Base-by-base conservation (phyloP, 2,888 invertebrate species). In the Trissonchulus sp. region DNA sequence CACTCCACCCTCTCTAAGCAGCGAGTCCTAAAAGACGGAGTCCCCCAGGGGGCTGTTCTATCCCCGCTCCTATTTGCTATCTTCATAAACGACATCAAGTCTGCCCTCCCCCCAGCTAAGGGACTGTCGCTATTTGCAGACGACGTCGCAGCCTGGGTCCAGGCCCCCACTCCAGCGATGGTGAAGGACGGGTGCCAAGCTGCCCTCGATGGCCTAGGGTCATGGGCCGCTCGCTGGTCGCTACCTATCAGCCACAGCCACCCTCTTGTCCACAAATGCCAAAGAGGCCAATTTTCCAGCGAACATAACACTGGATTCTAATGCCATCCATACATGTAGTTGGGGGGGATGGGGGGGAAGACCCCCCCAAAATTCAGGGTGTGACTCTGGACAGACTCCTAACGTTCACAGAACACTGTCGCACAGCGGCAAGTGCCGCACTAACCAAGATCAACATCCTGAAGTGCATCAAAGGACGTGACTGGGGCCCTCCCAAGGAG, bases 251-350 rank as follows among this genome's bases (percentile, higher is more conserved):
- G n/a, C 18, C n/a, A 60, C n/a, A 18, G 60, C n/a, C 18, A 60
- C 60, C 60, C n/a, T 60, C 60, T 60, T 60, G 18, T 60, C 60
- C 18, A 60, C 60, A 23, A 23, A 18, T 23, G n/a, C 60, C 18
- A 60, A 60, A 60, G 60, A 60, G 18, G 60, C 60, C n/a, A 60
- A 60, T n/a, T n/a, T n/a, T n/a, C n/a, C n/a, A n/a, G n/a, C n/a
- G n/a, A n/a, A n/a, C n/a, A n/a, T n/a, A n/a, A n/a, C n/a, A n/a
- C n/a, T n/a, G n/a, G n/a, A n/a, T n/a, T n/a, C n/a, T n/a, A n/a
- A n/a, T n/a, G n/a, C n/a, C n/a, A n/a, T n/a, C n/a, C n/a, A n/a
- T n/a, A n/a, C n/a, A n/a, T n/a, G n/a, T n/a, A n/a, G n/a, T n/a
- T n/a, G n/a, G n/a, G n/a, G n/a, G n/a, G n/a, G n/a, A n/a, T n/a